These are phyloP conservation scores for Ceuthmochares aereus DNA, from an alignment of 2,113 vertebrate genomes.

Conservation along the genomic window DNA sequence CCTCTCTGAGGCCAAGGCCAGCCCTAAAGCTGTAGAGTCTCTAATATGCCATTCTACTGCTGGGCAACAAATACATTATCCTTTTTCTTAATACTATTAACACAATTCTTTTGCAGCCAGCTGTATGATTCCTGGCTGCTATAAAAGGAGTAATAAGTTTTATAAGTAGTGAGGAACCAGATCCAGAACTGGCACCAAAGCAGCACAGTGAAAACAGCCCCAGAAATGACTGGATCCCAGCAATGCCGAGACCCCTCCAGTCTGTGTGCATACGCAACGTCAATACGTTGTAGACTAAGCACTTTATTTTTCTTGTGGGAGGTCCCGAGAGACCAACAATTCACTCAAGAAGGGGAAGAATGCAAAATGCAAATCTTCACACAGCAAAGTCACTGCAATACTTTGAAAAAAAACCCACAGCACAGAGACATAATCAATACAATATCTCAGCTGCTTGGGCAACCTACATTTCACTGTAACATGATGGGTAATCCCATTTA, in stretches of 20 bases:
- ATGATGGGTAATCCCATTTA: neutral
- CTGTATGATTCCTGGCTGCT: neutral
- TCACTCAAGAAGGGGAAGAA: neutral
- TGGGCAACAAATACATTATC: neutral
- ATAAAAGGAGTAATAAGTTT: neutral
- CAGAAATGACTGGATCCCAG: neutral
- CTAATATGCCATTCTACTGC: neutral
- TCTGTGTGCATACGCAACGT: neutral
- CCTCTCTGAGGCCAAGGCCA: neutral
- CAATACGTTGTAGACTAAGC: neutral
- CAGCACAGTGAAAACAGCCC: neutral
- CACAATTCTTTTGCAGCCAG: neutral
- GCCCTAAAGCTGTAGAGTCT: neutral
- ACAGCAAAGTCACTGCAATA: neutral
- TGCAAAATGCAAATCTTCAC: neutral
- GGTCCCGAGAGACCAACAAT: neutral
- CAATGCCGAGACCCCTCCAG: neutral
- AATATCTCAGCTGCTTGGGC: neutral
- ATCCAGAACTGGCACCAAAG: neutral
- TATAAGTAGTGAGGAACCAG: neutral
- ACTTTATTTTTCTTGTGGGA: neutral
- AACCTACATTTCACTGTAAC: neutral
- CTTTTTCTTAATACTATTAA: neutral
- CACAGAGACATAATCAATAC: neutral
- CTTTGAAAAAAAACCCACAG: neutral